Evolutionary conservation across 2,113 vertebrate species (phyloP).

Genomic region (Prolemur simus): DNA sequence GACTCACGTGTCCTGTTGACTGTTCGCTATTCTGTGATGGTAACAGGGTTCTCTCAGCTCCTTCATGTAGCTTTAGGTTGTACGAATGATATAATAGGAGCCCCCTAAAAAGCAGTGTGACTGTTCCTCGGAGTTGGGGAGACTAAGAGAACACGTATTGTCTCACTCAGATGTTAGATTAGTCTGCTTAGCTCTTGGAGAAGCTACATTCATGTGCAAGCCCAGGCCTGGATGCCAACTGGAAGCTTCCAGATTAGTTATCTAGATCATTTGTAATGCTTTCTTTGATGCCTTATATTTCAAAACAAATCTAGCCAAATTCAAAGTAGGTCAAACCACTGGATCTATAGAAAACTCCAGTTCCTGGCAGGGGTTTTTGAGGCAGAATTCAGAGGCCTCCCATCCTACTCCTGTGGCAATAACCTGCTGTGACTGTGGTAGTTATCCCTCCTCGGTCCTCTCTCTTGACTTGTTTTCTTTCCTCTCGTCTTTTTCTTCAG

Average conservation of each 20-base stretch:
- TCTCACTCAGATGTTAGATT: not conserved
- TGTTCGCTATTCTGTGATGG: fast-evolving
- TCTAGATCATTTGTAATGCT: not conserved
- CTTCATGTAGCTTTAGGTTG: not conserved
- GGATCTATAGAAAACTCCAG: not conserved
- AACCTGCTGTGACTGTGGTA: fast-evolving
- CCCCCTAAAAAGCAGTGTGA: not conserved
- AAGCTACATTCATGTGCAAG: not conserved
- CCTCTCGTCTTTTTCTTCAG: slow-evolving; percentile 78
- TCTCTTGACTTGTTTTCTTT: not conserved
- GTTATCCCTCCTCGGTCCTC: not conserved
- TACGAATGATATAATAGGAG: not conserved
- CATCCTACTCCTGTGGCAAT: fast-evolving
- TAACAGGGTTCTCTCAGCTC: not conserved
- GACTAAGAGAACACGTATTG: not conserved
- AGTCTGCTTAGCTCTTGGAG: not conserved
- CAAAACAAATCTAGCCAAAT: not conserved
- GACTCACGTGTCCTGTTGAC: not conserved
- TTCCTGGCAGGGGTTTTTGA: not conserved
- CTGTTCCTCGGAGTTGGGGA: not conserved
- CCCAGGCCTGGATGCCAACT: not conserved
- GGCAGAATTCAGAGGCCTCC: not conserved
- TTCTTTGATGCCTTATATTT: not conserved
- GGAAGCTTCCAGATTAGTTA: not conserved
- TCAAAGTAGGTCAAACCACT: not conserved